Evolutionary conservation across 1,140 invertebrate species (phyloP).

Genomic region (Drosophila pallidifrons): DNA sequence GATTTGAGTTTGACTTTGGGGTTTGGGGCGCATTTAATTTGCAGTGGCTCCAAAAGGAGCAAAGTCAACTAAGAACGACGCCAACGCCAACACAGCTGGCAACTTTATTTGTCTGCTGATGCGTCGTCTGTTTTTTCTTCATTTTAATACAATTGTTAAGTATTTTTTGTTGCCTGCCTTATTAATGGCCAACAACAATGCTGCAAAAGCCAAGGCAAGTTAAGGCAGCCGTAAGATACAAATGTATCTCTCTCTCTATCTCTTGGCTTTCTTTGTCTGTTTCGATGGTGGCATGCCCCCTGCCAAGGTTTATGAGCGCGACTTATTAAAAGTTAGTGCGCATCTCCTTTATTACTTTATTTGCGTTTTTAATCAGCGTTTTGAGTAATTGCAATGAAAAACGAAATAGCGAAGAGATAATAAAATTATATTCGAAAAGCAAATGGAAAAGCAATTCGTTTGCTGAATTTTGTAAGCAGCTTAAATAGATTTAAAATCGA

Average conservation of each 20-base stretch:
- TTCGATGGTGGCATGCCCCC: slow-evolving; percentile 30
- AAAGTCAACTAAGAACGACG: slow-evolving; percentile 14
- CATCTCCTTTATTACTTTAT: slow-evolving; percentile 55
- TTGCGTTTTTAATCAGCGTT: slow-evolving; percentile 67
- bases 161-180: slow-evolving; percentile 50
- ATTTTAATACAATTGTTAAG: slow-evolving; percentile 77
- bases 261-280: too few species aligned
- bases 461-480: slow-evolving; percentile 8
- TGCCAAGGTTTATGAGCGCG: slow-evolving; percentile 61
- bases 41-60: slow-evolving; percentile 41
- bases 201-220: slow-evolving; percentile 29
- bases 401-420: slow-evolving; percentile 7
- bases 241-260: slow-evolving; percentile 64
- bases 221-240: slow-evolving; percentile 59
- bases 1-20: slow-evolving; percentile 36
- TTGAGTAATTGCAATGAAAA: slow-evolving; percentile 61
- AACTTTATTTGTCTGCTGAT: slow-evolving; percentile 70
- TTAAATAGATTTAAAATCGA: slow-evolving; percentile 9
- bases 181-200: slow-evolving; percentile 74
- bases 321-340: slow-evolving; percentile 73
- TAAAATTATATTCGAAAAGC: slow-evolving; percentile 17
- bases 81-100: slow-evolving; percentile 27
- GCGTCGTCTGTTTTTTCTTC: slow-evolving; percentile 54
- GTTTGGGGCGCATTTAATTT: slow-evolving; percentile 67
- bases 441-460: slow-evolving; percentile 29